Evolutionary conservation across 2,113 vertebrate genomes (phyloP).

Genomic region (Oncorhynchus nerka): DNA sequence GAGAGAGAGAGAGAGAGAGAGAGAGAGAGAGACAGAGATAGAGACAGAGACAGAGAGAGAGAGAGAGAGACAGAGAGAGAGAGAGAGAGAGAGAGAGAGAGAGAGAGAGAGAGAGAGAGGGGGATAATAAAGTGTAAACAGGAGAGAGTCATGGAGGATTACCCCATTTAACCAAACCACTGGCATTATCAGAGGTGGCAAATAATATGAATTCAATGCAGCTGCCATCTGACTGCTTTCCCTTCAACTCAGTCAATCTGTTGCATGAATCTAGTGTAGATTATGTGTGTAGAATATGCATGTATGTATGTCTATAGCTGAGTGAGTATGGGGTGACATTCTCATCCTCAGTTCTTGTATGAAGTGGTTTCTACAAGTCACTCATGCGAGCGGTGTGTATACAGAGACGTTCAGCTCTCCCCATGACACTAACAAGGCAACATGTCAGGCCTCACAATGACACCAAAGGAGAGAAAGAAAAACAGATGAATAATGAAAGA

Average conservation of each 20-base stretch:
- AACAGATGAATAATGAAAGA: constrained; percentile 60
- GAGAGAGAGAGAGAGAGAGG: not conserved
- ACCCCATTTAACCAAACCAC: not conserved
- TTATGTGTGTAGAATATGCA: not conserved
- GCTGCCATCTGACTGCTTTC: too few relatives aligned
- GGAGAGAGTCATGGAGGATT: not conserved
- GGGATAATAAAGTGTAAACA: not conserved
- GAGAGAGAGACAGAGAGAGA: too few relatives aligned
- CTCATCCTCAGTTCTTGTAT: not conserved
- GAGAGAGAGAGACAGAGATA: too few relatives aligned
- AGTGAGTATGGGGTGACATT: too few relatives aligned
- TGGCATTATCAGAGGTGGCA: too few relatives aligned
- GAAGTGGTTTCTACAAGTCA: constrained; percentile 58
- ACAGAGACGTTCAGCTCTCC: constrained; percentile 35
- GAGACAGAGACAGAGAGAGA: too few relatives aligned
- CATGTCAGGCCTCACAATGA: constrained; percentile 50
- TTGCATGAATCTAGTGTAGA: not conserved
- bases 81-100: too few relatives aligned
- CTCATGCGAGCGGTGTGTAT: constrained; percentile 48
- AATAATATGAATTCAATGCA: too few relatives aligned
- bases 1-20: too few relatives aligned
- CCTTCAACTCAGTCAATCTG: not conserved
- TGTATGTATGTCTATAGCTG: constrained; percentile 24
- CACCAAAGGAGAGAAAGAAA: constrained; percentile 32
- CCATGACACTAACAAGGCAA: constrained; percentile 49